These are phyloP conservation scores for Meandrusa payeni DNA, from an alignment of 2,888 invertebrate genomes.

Conservation along the genomic window DNA sequence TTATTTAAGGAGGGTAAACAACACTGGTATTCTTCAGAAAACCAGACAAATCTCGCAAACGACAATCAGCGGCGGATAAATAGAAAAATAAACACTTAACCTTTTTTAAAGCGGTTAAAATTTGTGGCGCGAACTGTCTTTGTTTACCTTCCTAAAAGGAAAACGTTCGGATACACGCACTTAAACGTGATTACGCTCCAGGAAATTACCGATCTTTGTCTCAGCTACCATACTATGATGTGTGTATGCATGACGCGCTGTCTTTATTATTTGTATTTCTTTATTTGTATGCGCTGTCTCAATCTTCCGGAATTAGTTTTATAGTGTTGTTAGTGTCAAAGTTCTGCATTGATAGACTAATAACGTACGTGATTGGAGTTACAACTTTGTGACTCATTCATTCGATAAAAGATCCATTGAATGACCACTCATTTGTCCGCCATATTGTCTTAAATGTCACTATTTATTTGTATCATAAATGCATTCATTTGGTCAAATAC, in stretches of 20 bases:
- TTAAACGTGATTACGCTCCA: not conserved
- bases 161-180: not conserved
- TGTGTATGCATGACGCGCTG: not conserved
- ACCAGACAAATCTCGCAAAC: too few relatives aligned
- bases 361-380: not conserved
- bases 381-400: not conserved
- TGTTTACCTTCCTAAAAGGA: slow-evolving; percentile 7
- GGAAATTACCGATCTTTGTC: slow-evolving; percentile 2
- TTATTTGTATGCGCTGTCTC: too few relatives aligned
- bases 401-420: not conserved
- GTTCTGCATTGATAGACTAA: not conserved
- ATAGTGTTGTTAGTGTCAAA: not conserved
- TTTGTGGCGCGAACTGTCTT: not conserved
- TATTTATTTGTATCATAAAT: too few relatives aligned
- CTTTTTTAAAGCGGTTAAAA: too few relatives aligned
- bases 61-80: too few relatives aligned
- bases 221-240: not conserved
- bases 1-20: too few relatives aligned
- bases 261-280: too few relatives aligned
- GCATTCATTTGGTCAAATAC: too few relatives aligned
- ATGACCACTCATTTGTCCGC: too few relatives aligned
- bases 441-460: too few relatives aligned
- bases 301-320: slow-evolving; percentile 3
- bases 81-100: too few relatives aligned
- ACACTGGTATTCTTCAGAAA: too few relatives aligned